Conservation (phyloP, 2,797 vertebrate genomes). For the Rallus crepitans region DNA sequence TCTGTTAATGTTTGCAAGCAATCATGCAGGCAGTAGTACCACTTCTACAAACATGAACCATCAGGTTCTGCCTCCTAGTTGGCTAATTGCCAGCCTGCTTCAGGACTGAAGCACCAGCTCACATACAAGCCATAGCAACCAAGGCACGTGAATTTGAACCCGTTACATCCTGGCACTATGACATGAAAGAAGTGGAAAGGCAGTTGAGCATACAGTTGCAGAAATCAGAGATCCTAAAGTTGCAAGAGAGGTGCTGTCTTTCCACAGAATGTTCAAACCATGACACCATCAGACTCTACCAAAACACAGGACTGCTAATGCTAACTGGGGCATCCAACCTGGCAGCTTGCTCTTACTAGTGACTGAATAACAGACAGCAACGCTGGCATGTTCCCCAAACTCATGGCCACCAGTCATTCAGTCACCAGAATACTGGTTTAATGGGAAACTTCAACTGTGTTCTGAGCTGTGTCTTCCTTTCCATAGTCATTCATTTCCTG, state of each 20-base stretch:
- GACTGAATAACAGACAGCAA: not conserved
- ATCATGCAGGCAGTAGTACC: not conserved
- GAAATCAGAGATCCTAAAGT: not conserved
- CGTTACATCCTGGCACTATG: not conserved
- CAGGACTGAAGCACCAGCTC: not conserved
- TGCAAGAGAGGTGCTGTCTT: not conserved
- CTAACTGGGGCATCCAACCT: not conserved
- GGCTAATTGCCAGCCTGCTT: not conserved
- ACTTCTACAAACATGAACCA: not conserved
- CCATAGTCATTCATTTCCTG: not conserved
- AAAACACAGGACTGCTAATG: not conserved
- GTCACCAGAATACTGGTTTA: not conserved
- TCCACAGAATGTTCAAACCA: not conserved
- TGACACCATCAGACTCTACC: not conserved
- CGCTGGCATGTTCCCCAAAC: accelerated
- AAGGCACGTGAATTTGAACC: not conserved
- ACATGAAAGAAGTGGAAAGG: not conserved
- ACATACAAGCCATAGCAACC: not conserved
- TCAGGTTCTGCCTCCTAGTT: not conserved
- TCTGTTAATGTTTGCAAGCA: not conserved
- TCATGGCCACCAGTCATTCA: not conserved
- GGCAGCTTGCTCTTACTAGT: not conserved
- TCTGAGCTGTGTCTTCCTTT: not conserved
- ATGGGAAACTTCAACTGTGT: not conserved
- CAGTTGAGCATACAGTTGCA: not conserved